Evolutionary conservation across 2,888 invertebrate species (phyloP).

Genomic region (Yponomeuta cagnagella): DNA sequence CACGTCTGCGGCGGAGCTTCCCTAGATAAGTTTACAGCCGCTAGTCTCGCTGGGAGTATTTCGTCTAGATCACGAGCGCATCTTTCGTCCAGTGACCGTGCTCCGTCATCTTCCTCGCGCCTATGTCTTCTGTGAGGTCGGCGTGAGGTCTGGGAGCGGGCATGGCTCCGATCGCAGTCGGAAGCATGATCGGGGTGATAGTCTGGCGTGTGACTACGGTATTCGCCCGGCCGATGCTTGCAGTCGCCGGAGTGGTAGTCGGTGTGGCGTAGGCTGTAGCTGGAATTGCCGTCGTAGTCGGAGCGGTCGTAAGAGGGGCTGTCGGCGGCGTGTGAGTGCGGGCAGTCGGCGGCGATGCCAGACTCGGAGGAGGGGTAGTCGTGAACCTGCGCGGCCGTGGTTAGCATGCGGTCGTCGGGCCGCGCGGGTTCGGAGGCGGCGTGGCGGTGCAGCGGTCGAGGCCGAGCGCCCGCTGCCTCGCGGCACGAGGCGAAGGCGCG

Average conservation of each 20-base stretch:
- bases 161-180: slow-evolving; percentile 56
- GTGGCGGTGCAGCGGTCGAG: slow-evolving; percentile 62
- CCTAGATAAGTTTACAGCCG: slow-evolving; percentile 52
- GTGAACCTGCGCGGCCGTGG: slow-evolving; percentile 68
- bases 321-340: slow-evolving; percentile 65
- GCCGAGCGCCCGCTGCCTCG: slow-evolving; percentile 44
- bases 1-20: slow-evolving; percentile 65
- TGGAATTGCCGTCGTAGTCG: slow-evolving; percentile 64
- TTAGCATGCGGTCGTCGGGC: slow-evolving; percentile 66
- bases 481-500: slow-evolving; percentile 66
- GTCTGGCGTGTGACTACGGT: slow-evolving; percentile 65
- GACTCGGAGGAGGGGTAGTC: slow-evolving; percentile 73
- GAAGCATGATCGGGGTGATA: slow-evolving; percentile 56
- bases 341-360: slow-evolving; percentile 71
- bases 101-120: slow-evolving; percentile 63
- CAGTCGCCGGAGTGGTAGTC: slow-evolving; percentile 61
- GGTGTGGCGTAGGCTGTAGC: slow-evolving; percentile 58
- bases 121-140: slow-evolving; percentile 55
- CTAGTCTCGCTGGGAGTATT: slow-evolving; percentile 68
- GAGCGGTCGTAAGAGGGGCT: slow-evolving; percentile 67
- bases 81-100: slow-evolving; percentile 65
- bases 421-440: slow-evolving; percentile 64
- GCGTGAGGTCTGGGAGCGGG: slow-evolving; percentile 57
- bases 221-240: slow-evolving; percentile 56
- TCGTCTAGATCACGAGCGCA: slow-evolving; percentile 70